These are phyloP conservation scores for Diachasmimorpha longicaudata DNA, from an alignment of 1,140 invertebrate species.

Conservation along the genomic window DNA sequence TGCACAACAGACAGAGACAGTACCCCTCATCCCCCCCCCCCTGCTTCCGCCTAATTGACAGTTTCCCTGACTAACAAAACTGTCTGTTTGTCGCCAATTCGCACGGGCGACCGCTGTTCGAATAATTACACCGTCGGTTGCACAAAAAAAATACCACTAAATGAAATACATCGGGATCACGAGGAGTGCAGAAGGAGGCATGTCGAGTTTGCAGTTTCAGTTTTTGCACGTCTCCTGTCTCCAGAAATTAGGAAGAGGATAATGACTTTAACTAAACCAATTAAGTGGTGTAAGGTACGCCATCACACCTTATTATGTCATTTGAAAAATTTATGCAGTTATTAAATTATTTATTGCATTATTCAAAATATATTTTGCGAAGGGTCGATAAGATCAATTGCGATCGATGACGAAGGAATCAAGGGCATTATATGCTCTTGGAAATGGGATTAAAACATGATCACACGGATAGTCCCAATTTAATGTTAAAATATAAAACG, in stretches of 20 bases:
- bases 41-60: conserved; percentile 25
- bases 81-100: conserved; percentile 21
- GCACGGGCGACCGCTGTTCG: conserved; percentile 20
- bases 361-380: no score
- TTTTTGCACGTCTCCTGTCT: not conserved
- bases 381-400: no score
- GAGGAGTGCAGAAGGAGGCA: not conserved
- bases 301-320: not conserved
- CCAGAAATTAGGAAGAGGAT: conserved; percentile 3
- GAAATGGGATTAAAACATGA: not conserved
- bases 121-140: conserved; percentile 27
- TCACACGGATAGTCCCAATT: not conserved
- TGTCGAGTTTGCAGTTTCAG: conserved; percentile 21
- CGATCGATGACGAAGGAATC: no score
- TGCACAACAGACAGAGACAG: not conserved
- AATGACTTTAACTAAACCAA: not conserved
- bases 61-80: conserved; percentile 22
- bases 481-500: not conserved
- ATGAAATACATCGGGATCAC: conserved; percentile 17
- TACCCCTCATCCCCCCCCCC: not conserved
- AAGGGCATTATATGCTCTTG: not conserved
- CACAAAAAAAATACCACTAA: conserved; percentile 20
- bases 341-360: no score
- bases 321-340: no score
- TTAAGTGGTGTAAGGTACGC: not conserved